These are phyloP conservation scores for Caenorhabditis imperialis DNA, from an alignment of 2,888 invertebrate genomes.

Conservation along the genomic window DNA sequence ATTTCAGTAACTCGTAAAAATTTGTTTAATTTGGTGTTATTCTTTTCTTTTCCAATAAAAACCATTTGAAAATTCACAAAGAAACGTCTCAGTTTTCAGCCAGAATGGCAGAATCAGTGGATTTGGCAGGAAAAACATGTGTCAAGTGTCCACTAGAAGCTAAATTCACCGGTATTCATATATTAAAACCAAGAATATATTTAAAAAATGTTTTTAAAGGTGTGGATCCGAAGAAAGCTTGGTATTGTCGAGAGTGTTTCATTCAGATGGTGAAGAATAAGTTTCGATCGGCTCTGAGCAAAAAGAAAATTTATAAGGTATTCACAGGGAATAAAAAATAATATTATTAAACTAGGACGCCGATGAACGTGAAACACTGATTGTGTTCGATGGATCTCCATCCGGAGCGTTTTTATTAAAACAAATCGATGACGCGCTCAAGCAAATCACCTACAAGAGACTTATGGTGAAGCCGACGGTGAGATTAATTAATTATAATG, in stretches of 20 bases:
- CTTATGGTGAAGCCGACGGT: slow-evolving; percentile 63
- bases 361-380: slow-evolving; percentile 56
- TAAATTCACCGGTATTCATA: slow-evolving; percentile 41
- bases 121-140: slow-evolving; percentile 38
- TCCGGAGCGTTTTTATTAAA: slow-evolving; percentile 56
- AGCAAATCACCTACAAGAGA: slow-evolving; percentile 54
- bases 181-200: neutral
- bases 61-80: too few relatives aligned
- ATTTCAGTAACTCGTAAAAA: too few relatives aligned
- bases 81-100: slow-evolving; percentile 6
- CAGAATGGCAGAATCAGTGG: slow-evolving; percentile 7
- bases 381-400: slow-evolving; percentile 62
- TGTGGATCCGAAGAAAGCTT: slow-evolving; percentile 69
- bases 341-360: slow-evolving; percentile 48
- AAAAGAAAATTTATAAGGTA: slow-evolving; percentile 66
- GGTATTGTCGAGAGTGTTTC: slow-evolving; percentile 73
- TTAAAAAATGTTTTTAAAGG: slow-evolving; percentile 42
- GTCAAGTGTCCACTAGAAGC: slow-evolving; percentile 42
- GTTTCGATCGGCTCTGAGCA: slow-evolving; percentile 72
- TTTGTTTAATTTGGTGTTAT: too few relatives aligned
- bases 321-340: neutral
- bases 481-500: slow-evolving; percentile 6
- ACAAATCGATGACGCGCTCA: slow-evolving; percentile 60
- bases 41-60: neutral
- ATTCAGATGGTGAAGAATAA: slow-evolving; percentile 71